Percentiles rank a stretch among this genome's conserved stretches.
These are phyloP conservation scores for Petrosia ficiformis DNA, from an alignment of 37 sponge, comb jelly and placozoan genomes.

Conservation along the genomic window DNA sequence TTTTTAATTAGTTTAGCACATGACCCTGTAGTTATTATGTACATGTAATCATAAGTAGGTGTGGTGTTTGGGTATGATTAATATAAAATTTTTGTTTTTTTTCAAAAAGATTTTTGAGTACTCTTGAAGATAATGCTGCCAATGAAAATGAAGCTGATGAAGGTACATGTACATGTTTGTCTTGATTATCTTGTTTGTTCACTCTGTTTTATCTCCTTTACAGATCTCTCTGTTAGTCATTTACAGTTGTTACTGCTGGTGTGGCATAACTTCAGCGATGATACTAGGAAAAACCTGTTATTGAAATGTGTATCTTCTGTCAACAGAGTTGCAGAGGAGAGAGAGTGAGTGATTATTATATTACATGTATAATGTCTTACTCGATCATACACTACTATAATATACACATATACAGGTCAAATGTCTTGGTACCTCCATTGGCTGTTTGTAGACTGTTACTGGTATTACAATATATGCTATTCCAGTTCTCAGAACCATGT, in stretches of 20 bases:
- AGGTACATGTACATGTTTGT: slow-evolving; percentile 31
- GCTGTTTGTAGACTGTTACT: slow-evolving; percentile 58
- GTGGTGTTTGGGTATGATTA: no score
- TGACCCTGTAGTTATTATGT: no score
- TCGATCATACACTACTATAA: background rate
- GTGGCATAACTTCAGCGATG: slow-evolving; percentile 64
- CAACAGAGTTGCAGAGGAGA: slow-evolving; percentile 44
- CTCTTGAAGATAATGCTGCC: slow-evolving; percentile 58
- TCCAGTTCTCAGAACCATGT: slow-evolving; percentile 42
- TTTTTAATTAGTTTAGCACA: no score
- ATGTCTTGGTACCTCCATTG: slow-evolving; percentile 35
- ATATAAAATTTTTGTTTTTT: background rate
- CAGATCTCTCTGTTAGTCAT: slow-evolving; percentile 60
- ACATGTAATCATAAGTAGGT: slow-evolving; percentile 32
- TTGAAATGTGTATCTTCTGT: slow-evolving; percentile 41
- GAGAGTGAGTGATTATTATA: slow-evolving; percentile 12
- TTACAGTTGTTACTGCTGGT: slow-evolving; percentile 65
- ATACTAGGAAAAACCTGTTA: slow-evolving; percentile 29
- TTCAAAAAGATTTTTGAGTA: slow-evolving; percentile 45
- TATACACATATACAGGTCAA: slow-evolving; percentile 18
- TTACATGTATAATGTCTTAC: background rate
- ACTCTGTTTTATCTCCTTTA: background rate
- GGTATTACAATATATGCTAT: slow-evolving; percentile 70
- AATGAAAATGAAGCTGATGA: slow-evolving; percentile 55
- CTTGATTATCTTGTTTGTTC: background rate